phyloP scores from a whole-genome alignment of 2,888 invertebrate genomes.

The Cremastobaeus sp. region DNA sequence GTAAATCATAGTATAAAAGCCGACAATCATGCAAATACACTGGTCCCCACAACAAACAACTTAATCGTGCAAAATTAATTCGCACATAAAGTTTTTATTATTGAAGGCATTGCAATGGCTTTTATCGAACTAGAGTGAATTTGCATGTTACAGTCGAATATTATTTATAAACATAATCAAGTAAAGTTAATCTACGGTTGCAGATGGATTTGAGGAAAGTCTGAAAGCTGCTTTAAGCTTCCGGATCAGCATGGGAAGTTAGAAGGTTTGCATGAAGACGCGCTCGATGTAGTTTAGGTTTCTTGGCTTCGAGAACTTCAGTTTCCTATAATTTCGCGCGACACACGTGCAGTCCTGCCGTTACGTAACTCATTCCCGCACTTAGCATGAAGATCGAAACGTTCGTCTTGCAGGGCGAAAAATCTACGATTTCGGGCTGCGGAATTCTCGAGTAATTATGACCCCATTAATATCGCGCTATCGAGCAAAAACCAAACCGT shows the following conservation, averaged over 20 bases:
- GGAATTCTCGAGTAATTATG: slow-evolving; percentile 18
- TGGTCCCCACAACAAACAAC: slow-evolving; percentile 25
- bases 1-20: slow-evolving; percentile 30
- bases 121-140: no score
- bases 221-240: slow-evolving; percentile 36
- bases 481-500: slow-evolving; percentile 21
- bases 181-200: slow-evolving; percentile 36
- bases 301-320: slow-evolving; percentile 17
- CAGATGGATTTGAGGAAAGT: slow-evolving; percentile 26
- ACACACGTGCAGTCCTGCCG: background rate
- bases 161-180: slow-evolving; percentile 33
- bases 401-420: slow-evolving; percentile 9
- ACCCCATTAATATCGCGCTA: slow-evolving; percentile 34
- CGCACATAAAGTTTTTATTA: background rate
- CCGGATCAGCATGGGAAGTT: slow-evolving; percentile 28
- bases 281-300: slow-evolving; percentile 27
- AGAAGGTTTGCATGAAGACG: slow-evolving; percentile 25
- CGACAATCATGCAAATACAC: slow-evolving; percentile 26
- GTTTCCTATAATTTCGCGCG: slow-evolving; percentile 27
- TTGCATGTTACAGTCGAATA: no score
- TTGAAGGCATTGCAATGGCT: no score
- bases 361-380: background rate
- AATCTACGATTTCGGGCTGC: slow-evolving; percentile 1
- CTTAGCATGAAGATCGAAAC: background rate
- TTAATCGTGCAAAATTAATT: slow-evolving; percentile 20